Evolutionary conservation across 1,140 invertebrate species (phyloP), one percentile per base, ranked within the genome.

Genomic region (Anoplolepis gracilipes): DNA sequence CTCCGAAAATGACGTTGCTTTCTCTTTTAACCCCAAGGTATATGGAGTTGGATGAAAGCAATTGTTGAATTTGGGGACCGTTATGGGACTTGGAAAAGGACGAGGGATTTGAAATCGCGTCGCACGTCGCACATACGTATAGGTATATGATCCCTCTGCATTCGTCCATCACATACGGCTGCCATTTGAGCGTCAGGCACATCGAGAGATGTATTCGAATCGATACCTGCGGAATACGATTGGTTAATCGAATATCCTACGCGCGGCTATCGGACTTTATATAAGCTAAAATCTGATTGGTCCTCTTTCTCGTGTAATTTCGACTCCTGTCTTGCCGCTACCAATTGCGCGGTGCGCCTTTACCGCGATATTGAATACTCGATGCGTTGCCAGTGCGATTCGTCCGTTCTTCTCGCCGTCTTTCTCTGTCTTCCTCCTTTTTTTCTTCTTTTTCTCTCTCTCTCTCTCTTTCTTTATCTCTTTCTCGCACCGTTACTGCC

Each of bases 231-330:
- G 94, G 92, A 93, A 94, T 94, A 93, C 94, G 92, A 96, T 96
- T 96, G 95, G 95, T 94, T 95, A 94, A 95, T 95, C 94, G 93
- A 94, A 94, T 95, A 95, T 96, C 95, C 95, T 95, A 82, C 42
- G 95, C 95, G 92, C 93, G 94, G 93, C 93, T 95, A 95, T 96
- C 94, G 93, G 92, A 93, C 93, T 94, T 95, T 95, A 95, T 49
- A 16, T 95, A 96, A 96, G 95, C 95, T 95, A 95, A 95, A 95
- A 95, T 95, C 95, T 96, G 95, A 96, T 96, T 96, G 96, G 96
- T 95, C 94, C 95, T 95, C 94, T 95, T 95, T 95, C 91, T 89
- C 90, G 79, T 88, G 91, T 94, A 95, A 95, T 95, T 94, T 92
- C 90, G 93, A 90, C 93, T 90, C 92, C 93, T 82, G 92, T 92